Base-by-base conservation (phyloP, 2,113 vertebrate species). In the Pyrgilauda ruficollis region DNA sequence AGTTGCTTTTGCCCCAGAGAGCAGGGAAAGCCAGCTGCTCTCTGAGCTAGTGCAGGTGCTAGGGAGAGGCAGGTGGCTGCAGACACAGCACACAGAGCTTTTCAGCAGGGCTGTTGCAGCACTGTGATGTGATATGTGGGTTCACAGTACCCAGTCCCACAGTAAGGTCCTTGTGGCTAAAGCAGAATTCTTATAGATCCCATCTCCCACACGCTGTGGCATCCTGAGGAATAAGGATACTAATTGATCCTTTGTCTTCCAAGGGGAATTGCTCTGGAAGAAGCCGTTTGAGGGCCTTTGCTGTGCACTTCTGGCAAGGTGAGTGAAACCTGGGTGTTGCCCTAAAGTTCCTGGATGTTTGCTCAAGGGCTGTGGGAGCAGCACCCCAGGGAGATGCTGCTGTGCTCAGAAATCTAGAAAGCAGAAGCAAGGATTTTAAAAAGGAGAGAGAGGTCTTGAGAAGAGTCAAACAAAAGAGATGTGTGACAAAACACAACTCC, bases 1-100 rank as follows among this genome's bases (percentile, higher is more conserved):
- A 94, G 79, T n/a, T 64, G 68, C 56, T 86, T 88, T 90, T 0
- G 0, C 77, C 75, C 63, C 62, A 79, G 91, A 77, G 73, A 90
- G 79, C 58, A 80, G 75, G 50, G 49, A 92, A 53, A 87, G 67
- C 85, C 87, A 95, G 85, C 62, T 93, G 93, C 84, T 94, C 87
- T 77, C 90, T 58, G 28, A 84, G 72, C 68, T 26, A 5, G 21
- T 87, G 75, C 94, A 77, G 78, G 92, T 88, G 78, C 27, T 23
- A 5, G 79, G 67, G 56, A 76, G 27, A 61, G 72, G 85, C 85
- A 88, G 76, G 44, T 13, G 3, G 33, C 59, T 90, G 59, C 59
- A 41, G 56, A 76, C 47, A 31, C 39, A 39, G 37, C 91, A 78
- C 43, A 55, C 53, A 50, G 63, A 87, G 74, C 30, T 90, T 47